Conservation (phyloP, 2,113 vertebrate genomes). For the Pituophis catenifer region DNA sequence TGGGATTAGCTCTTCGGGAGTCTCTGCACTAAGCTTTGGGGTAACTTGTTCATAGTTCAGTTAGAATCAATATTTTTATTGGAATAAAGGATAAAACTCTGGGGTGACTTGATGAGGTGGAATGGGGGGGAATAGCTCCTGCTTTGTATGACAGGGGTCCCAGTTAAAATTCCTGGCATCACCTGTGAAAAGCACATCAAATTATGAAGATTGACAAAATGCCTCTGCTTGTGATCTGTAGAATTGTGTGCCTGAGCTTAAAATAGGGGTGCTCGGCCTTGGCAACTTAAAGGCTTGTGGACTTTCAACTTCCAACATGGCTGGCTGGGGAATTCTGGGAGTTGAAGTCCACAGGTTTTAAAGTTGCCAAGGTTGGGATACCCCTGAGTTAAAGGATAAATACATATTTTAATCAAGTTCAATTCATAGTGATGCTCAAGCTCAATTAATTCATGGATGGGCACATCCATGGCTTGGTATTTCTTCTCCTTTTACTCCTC, state of each 20-base stretch:
- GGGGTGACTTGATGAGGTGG: neutral
- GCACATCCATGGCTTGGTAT: neutral
- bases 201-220: neutral
- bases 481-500: neutral
- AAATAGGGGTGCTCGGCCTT: neutral
- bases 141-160: neutral
- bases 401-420: neutral
- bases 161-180: neutral
- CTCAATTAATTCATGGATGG: neutral
- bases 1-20: neutral
- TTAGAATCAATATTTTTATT: neutral
- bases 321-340: neutral
- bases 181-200: neutral
- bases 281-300: neutral
- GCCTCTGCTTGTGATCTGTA: neutral
- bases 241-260: neutral
- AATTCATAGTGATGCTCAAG: neutral
- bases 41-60: neutral
- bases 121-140: neutral
- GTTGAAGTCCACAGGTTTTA: neutral
- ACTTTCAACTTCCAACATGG: neutral
- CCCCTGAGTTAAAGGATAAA: neutral
- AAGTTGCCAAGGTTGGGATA: neutral
- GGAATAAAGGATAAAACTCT: neutral
- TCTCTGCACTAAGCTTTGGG: neutral